These are phyloP conservation scores for Halichondria panicea DNA, from an alignment of 37 sponge, comb jelly and placozoan genomes.

Conservation along the genomic window DNA sequence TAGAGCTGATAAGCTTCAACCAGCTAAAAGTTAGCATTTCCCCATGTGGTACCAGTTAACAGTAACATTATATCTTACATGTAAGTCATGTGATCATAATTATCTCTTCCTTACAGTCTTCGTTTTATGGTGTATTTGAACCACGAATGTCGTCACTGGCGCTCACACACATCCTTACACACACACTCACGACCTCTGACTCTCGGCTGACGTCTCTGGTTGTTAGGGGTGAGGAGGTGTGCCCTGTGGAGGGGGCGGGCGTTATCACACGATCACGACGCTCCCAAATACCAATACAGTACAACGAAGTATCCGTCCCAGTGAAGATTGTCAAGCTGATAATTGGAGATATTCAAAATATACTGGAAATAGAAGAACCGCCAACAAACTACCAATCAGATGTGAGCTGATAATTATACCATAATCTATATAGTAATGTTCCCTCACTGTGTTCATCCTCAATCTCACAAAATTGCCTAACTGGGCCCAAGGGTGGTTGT, in stretches of 20 bases:
- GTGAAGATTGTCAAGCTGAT: constrained; percentile 72
- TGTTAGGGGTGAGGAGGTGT: constrained; percentile 48
- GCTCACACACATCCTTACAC: constrained; percentile 52
- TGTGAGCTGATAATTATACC: too few relatives aligned
- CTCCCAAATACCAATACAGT: constrained; percentile 4
- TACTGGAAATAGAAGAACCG: constrained; percentile 46
- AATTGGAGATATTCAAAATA: constrained; percentile 55
- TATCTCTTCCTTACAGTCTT: constrained; percentile 21
- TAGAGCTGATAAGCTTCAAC: too few relatives aligned
- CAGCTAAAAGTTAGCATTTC: too few relatives aligned
- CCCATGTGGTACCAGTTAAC: too few relatives aligned
- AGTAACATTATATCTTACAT: too few relatives aligned
- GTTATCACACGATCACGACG: constrained; percentile 58
- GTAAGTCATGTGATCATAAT: not conserved
- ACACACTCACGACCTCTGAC: constrained; percentile 59
- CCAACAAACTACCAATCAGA: too few relatives aligned
- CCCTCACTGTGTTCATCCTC: too few relatives aligned
- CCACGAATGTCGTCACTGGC: constrained; percentile 56
- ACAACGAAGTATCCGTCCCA: constrained; percentile 53
- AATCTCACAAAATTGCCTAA: too few relatives aligned
- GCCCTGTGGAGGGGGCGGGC: constrained; percentile 9
- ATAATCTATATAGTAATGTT: too few relatives aligned
- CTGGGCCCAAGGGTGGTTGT: too few relatives aligned
- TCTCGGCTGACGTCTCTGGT: constrained; percentile 31
- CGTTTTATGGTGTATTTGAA: constrained; percentile 77